Evolutionary conservation across 2,797 vertebrate species (phyloP).

Genomic region (Chiloscyllium punctatum): DNA sequence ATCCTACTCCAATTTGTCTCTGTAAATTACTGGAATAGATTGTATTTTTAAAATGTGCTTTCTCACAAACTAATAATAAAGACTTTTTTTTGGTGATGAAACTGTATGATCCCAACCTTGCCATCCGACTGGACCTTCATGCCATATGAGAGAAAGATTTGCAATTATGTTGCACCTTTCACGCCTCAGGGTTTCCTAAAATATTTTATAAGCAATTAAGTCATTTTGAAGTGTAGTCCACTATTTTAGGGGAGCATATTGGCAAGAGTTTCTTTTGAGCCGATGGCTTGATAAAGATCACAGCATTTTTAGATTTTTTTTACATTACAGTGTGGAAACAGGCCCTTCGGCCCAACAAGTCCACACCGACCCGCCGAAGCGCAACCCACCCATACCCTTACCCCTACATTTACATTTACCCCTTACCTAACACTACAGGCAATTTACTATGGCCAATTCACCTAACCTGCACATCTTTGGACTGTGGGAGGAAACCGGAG

Average conservation of each 20-base stretch:
- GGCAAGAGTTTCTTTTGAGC: background rate
- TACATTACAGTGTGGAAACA: too few relatives aligned
- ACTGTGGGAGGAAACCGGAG: too few relatives aligned
- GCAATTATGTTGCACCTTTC: background rate
- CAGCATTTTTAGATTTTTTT: too few relatives aligned
- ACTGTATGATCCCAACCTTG: background rate
- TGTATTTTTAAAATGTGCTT: background rate
- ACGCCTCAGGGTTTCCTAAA: background rate
- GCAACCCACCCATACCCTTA: too few relatives aligned
- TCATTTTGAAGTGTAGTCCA: background rate
- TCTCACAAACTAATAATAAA: slow-evolving; percentile 13
- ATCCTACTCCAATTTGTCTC: background rate
- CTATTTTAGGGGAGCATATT: background rate
- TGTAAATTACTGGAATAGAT: background rate
- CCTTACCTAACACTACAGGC: too few relatives aligned
- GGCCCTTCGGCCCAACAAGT: too few relatives aligned
- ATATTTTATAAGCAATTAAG: background rate
- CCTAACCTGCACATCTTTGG: too few relatives aligned
- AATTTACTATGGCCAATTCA: too few relatives aligned
- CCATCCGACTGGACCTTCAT: background rate
- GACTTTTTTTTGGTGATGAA: background rate
- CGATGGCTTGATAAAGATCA: background rate
- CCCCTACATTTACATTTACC: too few relatives aligned
- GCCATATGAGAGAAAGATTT: background rate
- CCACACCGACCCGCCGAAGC: too few relatives aligned